Evolutionary conservation across 2,888 invertebrate genomes (phyloP).

Genomic region (Pimpla rufipes): DNA sequence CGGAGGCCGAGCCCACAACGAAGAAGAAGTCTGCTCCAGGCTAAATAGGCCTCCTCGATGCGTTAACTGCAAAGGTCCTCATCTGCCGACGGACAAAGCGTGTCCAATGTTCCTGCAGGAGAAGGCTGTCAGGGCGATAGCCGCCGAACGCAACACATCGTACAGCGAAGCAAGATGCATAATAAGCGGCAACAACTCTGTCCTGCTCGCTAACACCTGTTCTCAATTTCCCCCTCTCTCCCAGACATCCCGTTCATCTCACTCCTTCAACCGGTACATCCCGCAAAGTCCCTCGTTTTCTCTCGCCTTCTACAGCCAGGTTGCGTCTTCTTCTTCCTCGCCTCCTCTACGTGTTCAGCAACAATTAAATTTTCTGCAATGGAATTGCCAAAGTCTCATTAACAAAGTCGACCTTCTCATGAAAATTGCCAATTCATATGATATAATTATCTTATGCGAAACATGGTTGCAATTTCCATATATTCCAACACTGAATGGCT

Average conservation of each 20-base stretch:
- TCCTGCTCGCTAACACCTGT: not conserved
- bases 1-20: not conserved
- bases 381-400: slow-evolving; percentile 4
- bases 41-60: slow-evolving; percentile 9
- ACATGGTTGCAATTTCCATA: slow-evolving; percentile 15
- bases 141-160: slow-evolving; percentile 29
- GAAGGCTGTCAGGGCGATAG: not conserved
- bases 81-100: slow-evolving; percentile 11
- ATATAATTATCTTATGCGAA: slow-evolving; percentile 37
- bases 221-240: not conserved
- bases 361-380: too few relatives aligned
- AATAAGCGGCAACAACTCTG: not conserved
- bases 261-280: not conserved
- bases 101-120: slow-evolving; percentile 17
- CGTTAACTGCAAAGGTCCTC: slow-evolving; percentile 30
- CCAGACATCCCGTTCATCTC: not conserved
- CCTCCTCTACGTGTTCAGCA: not conserved
- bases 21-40: not conserved
- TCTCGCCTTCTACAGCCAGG: not conserved
- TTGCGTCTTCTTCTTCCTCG: not conserved
- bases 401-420: slow-evolving; percentile 9
- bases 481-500: too few relatives aligned
- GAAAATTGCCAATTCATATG: slow-evolving; percentile 5
- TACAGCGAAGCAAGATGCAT: slow-evolving; percentile 10
- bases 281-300: too few relatives aligned